Evolutionary conservation across 2,888 invertebrate species (phyloP), one percentile per base, ranked within the genome.

Genomic region (Chaetogeoica ovagalla): DNA sequence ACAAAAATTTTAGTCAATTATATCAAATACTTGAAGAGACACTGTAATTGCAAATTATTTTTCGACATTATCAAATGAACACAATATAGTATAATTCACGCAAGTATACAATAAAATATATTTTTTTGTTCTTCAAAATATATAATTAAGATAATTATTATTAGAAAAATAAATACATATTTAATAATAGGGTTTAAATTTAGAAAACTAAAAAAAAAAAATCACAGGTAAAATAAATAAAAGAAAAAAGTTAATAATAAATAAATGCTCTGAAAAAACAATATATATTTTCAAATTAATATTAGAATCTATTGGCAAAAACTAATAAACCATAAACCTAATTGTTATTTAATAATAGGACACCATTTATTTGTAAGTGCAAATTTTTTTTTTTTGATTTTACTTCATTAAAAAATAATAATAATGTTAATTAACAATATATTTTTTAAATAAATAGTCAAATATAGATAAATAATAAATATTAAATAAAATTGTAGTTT

Each of bases 301-400:
- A n/a, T 66, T 57, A 23, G 43, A 75, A 57, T 66, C 43, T 66
- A 75, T 66, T 66, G 57, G 57, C 37, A 39, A 57, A 57, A 55
- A 8, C 55, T 11, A 48, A 48, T 13, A 55, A 55, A 66, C 21
- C 68, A 43, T 68, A 30, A 75, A 77, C 52, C 48, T 69, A 69
- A 60, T 55, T 69, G 69, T 77, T 75, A 75, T 57, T 75, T 75
- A 66, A 75, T 66, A 75, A 75, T 75, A 75, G 75, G 75, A 75
- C 75, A 57, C 57, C 57, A 59, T 23, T 66, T 30, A 23, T 59
- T 23, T 66, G 43, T 43, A n/a, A 75, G 75, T 66, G 75, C 23
- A 75, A 66, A 1, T 15, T 75, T 75, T 76, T 57, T 13, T 39
- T 55, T 74, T 74, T 68, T 30, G 43, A 59, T 69, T 69, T 77